Conservation (phyloP, 2,113 vertebrate genomes). For the Pteruthius melanotis region DNA sequence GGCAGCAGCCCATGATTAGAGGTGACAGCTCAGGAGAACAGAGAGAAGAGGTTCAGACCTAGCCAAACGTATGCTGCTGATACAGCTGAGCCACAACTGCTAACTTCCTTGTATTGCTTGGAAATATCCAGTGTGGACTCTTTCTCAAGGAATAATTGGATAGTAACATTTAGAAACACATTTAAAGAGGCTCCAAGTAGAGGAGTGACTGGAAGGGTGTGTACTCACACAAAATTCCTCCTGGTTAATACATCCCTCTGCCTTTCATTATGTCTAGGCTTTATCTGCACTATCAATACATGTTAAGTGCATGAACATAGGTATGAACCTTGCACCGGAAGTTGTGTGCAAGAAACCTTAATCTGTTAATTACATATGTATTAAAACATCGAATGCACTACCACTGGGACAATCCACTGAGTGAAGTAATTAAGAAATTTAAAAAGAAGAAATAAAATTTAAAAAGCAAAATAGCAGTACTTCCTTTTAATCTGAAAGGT, state of each 20-base stretch:
- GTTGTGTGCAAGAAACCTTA: not conserved
- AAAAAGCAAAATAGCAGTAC: not conserved
- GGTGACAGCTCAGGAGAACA: not conserved
- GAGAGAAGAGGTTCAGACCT: not conserved
- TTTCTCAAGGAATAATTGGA: not conserved
- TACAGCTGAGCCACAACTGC: not conserved
- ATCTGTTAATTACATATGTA: not conserved
- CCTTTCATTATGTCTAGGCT: not conserved
- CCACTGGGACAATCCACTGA: not conserved
- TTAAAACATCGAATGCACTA: not conserved
- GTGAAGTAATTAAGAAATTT: not conserved
- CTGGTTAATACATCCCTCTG: not conserved
- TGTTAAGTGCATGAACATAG: not conserved
- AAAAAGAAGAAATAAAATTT: not conserved
- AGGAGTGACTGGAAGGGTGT: not conserved
- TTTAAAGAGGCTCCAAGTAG: not conserved
- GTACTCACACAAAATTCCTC: not conserved
- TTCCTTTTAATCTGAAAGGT: not conserved
- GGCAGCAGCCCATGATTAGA: not conserved
- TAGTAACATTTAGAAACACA: not conserved
- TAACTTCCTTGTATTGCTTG: not conserved
- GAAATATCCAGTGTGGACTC: not conserved
- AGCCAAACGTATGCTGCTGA: not conserved
- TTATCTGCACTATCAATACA: not conserved
- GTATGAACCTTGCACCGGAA: not conserved